A percentile compares a stretch with the other conserved stretches of the same genome.
These are phyloP conservation scores for Drosophila pseudotalamancana DNA, from an alignment of 2,888 invertebrate species.

Conservation along the genomic window DNA sequence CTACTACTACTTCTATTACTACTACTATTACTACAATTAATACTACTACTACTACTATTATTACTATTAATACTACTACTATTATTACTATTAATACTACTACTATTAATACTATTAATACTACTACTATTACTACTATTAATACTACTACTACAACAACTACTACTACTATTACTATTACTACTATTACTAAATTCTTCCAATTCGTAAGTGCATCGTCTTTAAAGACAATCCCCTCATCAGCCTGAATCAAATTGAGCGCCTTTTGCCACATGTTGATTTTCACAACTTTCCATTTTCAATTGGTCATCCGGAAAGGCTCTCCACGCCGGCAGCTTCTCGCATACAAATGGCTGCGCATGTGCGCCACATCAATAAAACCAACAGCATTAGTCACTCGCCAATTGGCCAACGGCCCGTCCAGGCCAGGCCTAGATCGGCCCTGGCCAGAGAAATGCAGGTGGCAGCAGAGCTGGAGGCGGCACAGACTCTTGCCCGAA, in stretches of 20 bases:
- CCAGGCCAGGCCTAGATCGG: slow-evolving; percentile 13
- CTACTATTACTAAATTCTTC: too few relatives aligned
- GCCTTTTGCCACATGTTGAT: slow-evolving; percentile 10
- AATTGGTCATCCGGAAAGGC: slow-evolving; percentile 41
- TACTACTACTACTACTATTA: too few relatives aligned
- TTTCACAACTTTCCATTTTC: slow-evolving; percentile 74
- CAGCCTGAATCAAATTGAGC: neutral
- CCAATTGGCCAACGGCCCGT: slow-evolving; percentile 46
- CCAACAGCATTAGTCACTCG: slow-evolving; percentile 75
- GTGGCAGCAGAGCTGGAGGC: slow-evolving; percentile 38
- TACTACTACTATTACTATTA: too few relatives aligned
- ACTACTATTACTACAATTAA: too few relatives aligned
- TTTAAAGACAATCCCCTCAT: neutral
- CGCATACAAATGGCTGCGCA: slow-evolving; percentile 61
- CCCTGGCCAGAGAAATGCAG: slow-evolving; percentile 49
- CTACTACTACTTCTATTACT: too few relatives aligned
- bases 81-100: too few relatives aligned
- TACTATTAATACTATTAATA: too few relatives aligned
- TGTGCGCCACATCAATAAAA: slow-evolving; percentile 74
- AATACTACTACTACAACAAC: too few relatives aligned
- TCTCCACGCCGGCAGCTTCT: slow-evolving; percentile 23
- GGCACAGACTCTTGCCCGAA: slow-evolving; percentile 11
- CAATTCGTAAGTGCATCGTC: neutral
- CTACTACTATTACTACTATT: too few relatives aligned
- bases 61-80: too few relatives aligned